Evolutionary conservation across 2,113 vertebrate genomes (phyloP).

Genomic region (Sphaerodactylus townsendi): DNA sequence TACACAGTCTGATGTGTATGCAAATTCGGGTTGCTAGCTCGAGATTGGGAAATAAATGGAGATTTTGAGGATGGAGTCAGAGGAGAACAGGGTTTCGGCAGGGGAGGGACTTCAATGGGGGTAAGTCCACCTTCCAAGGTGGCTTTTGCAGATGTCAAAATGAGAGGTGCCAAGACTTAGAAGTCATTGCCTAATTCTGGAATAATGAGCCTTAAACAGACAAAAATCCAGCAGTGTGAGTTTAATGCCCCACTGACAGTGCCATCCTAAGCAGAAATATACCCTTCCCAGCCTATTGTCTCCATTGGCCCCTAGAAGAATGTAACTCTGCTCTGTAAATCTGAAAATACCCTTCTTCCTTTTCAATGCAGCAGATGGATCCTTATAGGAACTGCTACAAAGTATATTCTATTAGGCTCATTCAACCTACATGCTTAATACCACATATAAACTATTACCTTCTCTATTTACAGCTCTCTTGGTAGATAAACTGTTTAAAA

Average conservation of each 20-base stretch:
- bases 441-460: slow-evolving; percentile 23
- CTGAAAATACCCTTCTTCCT: slow-evolving; percentile 1
- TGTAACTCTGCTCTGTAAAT: background rate
- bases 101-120: too few relatives aligned
- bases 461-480: slow-evolving; percentile 6
- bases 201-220: slow-evolving; percentile 35
- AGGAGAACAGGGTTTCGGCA: too few relatives aligned
- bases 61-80: too few relatives aligned
- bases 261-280: too few relatives aligned
- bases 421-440: background rate
- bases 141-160: slow-evolving; percentile 22
- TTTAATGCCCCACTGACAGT: background rate
- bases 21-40: background rate
- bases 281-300: too few relatives aligned
- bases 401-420: slow-evolving; percentile 9
- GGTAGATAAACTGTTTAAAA: slow-evolving; percentile 26
- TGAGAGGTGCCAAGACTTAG: slow-evolving; percentile 56
- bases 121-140: too few relatives aligned
- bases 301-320: too few relatives aligned
- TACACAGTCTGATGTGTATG: background rate
- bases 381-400: slow-evolving; percentile 14
- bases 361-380: slow-evolving; percentile 13
- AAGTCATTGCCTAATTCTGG: slow-evolving; percentile 32
- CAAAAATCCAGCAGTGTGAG: background rate
- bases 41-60: too few relatives aligned